Evolutionary conservation across 2,113 vertebrate species (phyloP).

Genomic region (pig (Sus scrofa)): T2T-Sscrofa CM000815.6:127043001-127043500

Average conservation of each 20-base stretch:
- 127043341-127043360: constrained; percentile 42
- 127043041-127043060: not conserved
- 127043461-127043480: too few relatives aligned
- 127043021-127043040: not conserved
- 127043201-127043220: constrained; percentile 68
- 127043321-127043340: constrained; percentile 81
- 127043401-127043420: too few relatives aligned
- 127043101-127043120: not conserved
- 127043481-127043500: too few relatives aligned
- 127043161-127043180: not conserved
- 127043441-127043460: too few relatives aligned
- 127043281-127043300: constrained; percentile 81
- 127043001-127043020: not conserved
- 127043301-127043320: constrained; percentile 81
- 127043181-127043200: constrained; percentile 54
- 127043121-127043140: not conserved
- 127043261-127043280: constrained; percentile 82
- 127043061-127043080: constrained; percentile 44
- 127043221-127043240: constrained; percentile 65
- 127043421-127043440: too few relatives aligned
- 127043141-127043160: constrained; percentile 51
- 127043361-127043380: constrained; percentile 72
- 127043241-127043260: constrained; percentile 66
- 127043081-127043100: not conserved
- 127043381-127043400: constrained; percentile 77